phyloP scores from a whole-genome alignment of 2,888 invertebrate species.

The Syrphus vitripennis region DNA sequence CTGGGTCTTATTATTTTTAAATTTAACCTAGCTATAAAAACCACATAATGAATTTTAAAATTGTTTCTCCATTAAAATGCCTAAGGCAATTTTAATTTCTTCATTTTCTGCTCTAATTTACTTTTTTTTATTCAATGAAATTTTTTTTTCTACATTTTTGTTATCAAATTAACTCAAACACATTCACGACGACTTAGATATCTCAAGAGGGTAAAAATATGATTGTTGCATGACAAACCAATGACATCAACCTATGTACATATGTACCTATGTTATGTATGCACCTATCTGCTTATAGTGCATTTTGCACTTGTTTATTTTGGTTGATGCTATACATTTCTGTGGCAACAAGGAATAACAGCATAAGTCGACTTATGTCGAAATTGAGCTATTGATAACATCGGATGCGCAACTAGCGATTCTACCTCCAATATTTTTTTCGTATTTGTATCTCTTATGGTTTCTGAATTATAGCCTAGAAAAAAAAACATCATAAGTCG shows the following conservation, averaged over 20 bases:
- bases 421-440: too few relatives aligned
- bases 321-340: conserved; percentile 27
- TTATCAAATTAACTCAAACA: neutral
- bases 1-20: neutral
- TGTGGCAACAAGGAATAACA: too few relatives aligned
- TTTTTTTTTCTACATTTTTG: neutral
- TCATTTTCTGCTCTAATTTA: neutral
- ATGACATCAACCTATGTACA: too few relatives aligned
- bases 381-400: too few relatives aligned
- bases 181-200: neutral
- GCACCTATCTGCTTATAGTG: conserved; percentile 31
- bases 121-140: neutral
- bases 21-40: neutral
- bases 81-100: conserved; percentile 1
- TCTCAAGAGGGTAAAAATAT: neutral
- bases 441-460: too few relatives aligned
- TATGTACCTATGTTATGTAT: too few relatives aligned
- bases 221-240: neutral
- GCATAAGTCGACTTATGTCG: too few relatives aligned
- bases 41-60: neutral
- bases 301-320: conserved; percentile 41
- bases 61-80: conserved; percentile 32
- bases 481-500: too few relatives aligned
- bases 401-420: too few relatives aligned
- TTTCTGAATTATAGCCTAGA: too few relatives aligned